Conservation (phyloP, 2,113 vertebrate species). For the Harpagus bidentatus region DNA sequence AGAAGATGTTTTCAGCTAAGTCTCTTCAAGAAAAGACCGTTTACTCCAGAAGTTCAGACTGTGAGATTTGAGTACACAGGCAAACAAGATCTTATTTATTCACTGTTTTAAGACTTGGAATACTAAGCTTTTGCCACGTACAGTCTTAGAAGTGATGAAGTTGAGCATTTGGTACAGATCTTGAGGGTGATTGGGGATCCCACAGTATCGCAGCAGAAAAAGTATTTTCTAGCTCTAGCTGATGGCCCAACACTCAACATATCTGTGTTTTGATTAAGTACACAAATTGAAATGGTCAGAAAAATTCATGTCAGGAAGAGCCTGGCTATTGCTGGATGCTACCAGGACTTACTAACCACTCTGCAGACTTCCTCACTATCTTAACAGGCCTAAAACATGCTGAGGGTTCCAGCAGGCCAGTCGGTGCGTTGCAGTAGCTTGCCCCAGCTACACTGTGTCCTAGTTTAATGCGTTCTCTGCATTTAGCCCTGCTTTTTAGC, state of each 20-base stretch:
- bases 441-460: not conserved
- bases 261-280: not conserved
- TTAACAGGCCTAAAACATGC: not conserved
- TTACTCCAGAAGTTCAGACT: not conserved
- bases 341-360: not conserved
- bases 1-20: not conserved
- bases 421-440: rapidly evolving
- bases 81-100: not conserved
- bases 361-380: not conserved
- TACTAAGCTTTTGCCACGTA: not conserved
- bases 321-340: not conserved
- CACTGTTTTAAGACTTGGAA: not conserved
- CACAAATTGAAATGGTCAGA: not conserved
- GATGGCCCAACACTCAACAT: not conserved
- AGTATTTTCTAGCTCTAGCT: not conserved
- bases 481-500: not conserved
- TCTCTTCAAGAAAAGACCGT: not conserved
- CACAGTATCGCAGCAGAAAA: rapidly evolving
- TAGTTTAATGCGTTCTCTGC: rapidly evolving
- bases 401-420: not conserved
- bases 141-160: not conserved
- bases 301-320: not conserved
- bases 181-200: not conserved
- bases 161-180: not conserved
- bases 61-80: not conserved